Evolutionary conservation across 2,113 vertebrate genomes (phyloP).

Genomic region (Acrocephalus kingi): DNA sequence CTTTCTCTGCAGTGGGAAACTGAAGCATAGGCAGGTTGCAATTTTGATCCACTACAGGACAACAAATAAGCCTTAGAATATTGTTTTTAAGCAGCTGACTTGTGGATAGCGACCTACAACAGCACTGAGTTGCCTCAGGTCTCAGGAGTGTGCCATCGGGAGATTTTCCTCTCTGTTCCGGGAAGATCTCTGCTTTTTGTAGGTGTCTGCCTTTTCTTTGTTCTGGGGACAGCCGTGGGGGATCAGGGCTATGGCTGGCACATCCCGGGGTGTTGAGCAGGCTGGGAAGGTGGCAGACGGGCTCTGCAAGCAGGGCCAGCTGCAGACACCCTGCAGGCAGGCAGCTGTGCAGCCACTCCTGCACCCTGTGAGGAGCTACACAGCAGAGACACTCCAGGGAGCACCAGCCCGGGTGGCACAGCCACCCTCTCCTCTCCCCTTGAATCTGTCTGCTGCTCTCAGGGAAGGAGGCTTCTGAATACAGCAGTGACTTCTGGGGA

Average conservation of each 20-base stretch:
- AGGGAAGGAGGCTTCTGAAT: background rate
- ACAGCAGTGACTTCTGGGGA: background rate
- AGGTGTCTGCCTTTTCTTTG: background rate
- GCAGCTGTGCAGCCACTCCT: background rate
- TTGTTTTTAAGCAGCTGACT: background rate
- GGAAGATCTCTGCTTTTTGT: background rate
- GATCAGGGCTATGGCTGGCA: background rate
- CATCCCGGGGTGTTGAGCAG: background rate
- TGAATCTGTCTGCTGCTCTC: background rate
- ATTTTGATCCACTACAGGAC: background rate
- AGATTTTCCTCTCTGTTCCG: background rate
- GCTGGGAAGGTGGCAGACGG: background rate
- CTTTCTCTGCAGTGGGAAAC: background rate
- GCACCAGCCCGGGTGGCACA: background rate
- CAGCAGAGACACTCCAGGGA: background rate
- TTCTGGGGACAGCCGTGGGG: background rate
- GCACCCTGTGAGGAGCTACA: rapidly evolving
- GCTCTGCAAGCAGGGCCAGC: background rate
- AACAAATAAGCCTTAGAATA: background rate
- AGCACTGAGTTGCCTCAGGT: background rate
- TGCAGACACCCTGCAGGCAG: background rate
- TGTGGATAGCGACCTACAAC: rapidly evolving
- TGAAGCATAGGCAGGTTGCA: background rate
- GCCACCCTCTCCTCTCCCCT: background rate
- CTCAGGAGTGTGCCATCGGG: rapidly evolving